Evolutionary conservation across 2,888 invertebrate species (phyloP).

Genomic region (Auanema freiburgensis): DNA sequence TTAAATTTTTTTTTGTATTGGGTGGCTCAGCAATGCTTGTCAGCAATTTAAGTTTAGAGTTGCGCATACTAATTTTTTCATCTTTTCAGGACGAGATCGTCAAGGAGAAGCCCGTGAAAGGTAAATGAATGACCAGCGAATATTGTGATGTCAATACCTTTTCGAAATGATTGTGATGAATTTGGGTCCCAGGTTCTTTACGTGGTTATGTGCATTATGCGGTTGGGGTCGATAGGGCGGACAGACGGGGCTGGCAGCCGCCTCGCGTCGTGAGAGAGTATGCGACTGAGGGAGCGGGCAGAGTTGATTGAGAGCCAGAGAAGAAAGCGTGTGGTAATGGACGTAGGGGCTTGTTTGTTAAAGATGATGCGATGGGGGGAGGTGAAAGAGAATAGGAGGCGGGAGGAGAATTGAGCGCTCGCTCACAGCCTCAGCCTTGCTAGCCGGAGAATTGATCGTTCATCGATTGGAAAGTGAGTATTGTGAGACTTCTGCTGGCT

Average conservation of each 20-base stretch:
- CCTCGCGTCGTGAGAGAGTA: slow-evolving; percentile 22
- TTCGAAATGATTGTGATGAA: neutral
- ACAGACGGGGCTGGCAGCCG: slow-evolving; percentile 17
- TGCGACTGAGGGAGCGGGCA: slow-evolving; percentile 20
- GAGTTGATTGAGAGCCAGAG: slow-evolving; percentile 9
- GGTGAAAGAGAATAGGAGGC: slow-evolving; percentile 43
- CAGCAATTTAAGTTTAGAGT: neutral
- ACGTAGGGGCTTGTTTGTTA: slow-evolving; percentile 15
- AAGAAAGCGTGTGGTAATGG: slow-evolving; percentile 11
- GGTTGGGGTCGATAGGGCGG: slow-evolving; percentile 23
- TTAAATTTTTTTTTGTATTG: slow-evolving; percentile 1
- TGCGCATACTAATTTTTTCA: neutral
- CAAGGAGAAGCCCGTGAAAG: slow-evolving; percentile 35
- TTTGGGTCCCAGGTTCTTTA: neutral
- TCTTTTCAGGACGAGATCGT: slow-evolving; percentile 38
- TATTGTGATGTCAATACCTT: neutral
- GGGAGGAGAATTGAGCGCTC: slow-evolving; percentile 28
- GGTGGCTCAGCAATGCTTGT: neutral
- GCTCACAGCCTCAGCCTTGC: too few species aligned
- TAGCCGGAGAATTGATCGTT: too few species aligned
- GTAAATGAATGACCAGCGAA: slow-evolving; percentile 19
- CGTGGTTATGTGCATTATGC: neutral
- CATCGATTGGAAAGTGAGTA: too few species aligned
- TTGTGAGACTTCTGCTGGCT: too few species aligned
- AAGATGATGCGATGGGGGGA: slow-evolving; percentile 32